Percentiles rank a stretch among this genome's conserved stretches.
phyloP scores from a whole-genome alignment of 2,113 vertebrate species.

The Megaceryle maxima region DNA sequence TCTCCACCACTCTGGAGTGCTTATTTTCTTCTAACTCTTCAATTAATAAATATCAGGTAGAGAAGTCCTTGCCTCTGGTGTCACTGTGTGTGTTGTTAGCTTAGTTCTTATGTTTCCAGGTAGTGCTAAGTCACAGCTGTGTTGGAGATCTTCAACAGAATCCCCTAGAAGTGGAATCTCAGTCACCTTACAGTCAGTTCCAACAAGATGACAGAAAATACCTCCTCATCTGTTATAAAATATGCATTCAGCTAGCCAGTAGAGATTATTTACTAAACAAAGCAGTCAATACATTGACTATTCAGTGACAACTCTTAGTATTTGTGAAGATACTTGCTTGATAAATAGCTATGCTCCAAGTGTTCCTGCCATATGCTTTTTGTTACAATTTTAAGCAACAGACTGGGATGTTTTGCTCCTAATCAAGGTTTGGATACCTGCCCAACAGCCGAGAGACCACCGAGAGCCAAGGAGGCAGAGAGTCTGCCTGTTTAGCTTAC shows the following conservation, averaged over 20 bases:
- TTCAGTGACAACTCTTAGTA: background rate
- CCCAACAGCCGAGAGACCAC: background rate
- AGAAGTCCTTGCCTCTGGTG: background rate
- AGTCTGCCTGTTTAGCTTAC: background rate
- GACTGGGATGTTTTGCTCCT: background rate
- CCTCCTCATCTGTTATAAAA: background rate
- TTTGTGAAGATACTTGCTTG: background rate
- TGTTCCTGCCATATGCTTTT: background rate
- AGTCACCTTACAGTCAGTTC: background rate
- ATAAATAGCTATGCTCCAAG: background rate
- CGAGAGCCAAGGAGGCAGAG: background rate
- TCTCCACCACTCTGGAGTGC: background rate
- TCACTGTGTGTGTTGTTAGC: background rate
- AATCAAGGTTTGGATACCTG: background rate
- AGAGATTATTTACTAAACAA: background rate
- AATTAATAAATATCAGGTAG: accelerated
- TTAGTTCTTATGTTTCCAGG: background rate
- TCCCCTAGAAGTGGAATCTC: background rate
- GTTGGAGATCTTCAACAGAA: background rate
- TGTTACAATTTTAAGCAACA: background rate
- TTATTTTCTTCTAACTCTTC: background rate
- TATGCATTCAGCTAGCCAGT: background rate
- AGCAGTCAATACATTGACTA: background rate
- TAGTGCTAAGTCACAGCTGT: background rate
- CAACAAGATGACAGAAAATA: background rate